Evolutionary conservation across 1,140 invertebrate genomes (phyloP).

Genomic region (Tigriopus japonicus): DNA sequence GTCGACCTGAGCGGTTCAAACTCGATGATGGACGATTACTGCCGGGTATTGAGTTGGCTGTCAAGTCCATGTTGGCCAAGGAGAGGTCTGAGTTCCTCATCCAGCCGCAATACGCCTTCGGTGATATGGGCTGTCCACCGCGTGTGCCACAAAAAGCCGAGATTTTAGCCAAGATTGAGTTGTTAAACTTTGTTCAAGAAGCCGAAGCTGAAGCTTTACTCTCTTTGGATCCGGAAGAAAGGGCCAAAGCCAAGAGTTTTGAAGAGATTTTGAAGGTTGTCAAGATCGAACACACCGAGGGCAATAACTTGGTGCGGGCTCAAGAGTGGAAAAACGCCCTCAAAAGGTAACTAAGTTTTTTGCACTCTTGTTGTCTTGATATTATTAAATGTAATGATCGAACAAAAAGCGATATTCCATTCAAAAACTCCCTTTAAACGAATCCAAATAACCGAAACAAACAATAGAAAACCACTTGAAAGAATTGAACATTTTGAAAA

Average conservation of each 20-base stretch:
- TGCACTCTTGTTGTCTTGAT: no score
- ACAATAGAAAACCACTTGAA: no score
- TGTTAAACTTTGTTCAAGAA: background rate
- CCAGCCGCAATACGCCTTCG: constrained; percentile 1
- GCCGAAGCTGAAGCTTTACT: background rate
- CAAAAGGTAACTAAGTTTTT: no score
- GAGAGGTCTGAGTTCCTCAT: constrained; percentile 3
- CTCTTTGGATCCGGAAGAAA: background rate
- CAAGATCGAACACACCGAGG: background rate
- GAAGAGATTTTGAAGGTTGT: background rate
- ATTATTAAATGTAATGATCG: no score
- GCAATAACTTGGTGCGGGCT: background rate
- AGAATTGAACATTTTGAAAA: no score
- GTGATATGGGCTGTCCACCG: constrained; percentile 1
- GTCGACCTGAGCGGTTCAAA: background rate
- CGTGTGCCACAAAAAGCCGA: background rate
- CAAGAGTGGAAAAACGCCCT: background rate
- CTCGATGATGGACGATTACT: background rate
- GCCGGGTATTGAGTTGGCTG: background rate
- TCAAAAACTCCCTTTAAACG: no score
- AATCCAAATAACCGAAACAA: no score
- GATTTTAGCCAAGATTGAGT: background rate
- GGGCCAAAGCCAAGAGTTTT: background rate
- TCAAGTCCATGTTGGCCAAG: constrained; percentile 1
- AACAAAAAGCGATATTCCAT: no score